Evolutionary conservation across 2,888 invertebrate genomes (phyloP).

Genomic region (Dryobota labecula): DNA sequence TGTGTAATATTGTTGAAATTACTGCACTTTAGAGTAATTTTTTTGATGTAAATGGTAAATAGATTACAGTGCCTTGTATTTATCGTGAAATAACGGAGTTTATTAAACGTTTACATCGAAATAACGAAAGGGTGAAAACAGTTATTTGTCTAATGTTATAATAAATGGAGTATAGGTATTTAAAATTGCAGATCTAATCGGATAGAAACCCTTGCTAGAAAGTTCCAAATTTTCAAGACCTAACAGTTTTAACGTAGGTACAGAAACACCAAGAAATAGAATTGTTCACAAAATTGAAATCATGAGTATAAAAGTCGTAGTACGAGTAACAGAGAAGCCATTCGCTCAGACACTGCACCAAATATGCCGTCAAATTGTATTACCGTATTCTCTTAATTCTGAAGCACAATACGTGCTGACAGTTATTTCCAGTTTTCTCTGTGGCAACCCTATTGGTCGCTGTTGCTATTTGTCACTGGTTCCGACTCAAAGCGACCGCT

Average conservation of each 20-base stretch:
- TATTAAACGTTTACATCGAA: too few relatives aligned
- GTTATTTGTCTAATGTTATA: too few relatives aligned
- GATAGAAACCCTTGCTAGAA: background rate
- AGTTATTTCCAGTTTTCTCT: constrained; percentile 4
- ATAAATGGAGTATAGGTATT: too few relatives aligned
- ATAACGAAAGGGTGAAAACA: too few relatives aligned
- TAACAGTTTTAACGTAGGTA: background rate
- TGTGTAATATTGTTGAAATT: too few relatives aligned
- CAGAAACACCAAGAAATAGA: background rate
- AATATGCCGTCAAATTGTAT: background rate
- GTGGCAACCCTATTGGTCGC: constrained; percentile 47
- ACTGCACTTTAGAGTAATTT: too few relatives aligned
- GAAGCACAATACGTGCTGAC: background rate
- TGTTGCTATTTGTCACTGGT: constrained; percentile 54
- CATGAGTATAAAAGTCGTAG: background rate
- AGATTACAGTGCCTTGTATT: too few relatives aligned
- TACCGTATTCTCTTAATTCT: background rate
- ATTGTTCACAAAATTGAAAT: background rate
- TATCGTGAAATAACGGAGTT: too few relatives aligned
- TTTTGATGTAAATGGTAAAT: too few relatives aligned
- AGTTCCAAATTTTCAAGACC: background rate
- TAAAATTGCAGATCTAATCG: too few relatives aligned
- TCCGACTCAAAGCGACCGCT: constrained; percentile 49
- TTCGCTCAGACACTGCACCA: background rate
- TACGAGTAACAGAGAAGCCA: background rate